Conservation (phyloP, 64 coral and sea anemone genomes). For the Montipora capricornis region DNA sequence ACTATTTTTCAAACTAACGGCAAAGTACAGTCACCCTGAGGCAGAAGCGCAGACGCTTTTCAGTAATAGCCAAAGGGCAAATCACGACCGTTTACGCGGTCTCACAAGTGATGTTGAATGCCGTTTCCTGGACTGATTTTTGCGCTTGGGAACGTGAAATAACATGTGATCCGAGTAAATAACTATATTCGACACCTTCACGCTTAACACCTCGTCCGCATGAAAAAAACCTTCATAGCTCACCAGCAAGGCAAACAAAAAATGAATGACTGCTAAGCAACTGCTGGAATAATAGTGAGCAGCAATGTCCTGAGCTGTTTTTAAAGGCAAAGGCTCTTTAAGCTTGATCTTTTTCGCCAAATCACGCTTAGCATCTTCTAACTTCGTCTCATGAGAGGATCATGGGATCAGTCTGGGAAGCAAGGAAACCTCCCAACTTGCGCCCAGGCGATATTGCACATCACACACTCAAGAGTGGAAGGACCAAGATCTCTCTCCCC, state of each 20-base stretch:
- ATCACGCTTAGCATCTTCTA: not conserved
- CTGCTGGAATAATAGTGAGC: not conserved
- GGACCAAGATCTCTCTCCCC: not conserved
- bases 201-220: conserved; percentile 16
- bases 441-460: not conserved
- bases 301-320: not conserved
- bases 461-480: not conserved
- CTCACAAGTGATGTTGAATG: not conserved
- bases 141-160: not conserved
- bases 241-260: conserved; percentile 24
- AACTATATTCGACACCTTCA: not conserved
- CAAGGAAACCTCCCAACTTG: not conserved
- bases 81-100: not conserved
- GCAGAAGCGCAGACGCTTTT: not conserved
- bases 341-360: not conserved
- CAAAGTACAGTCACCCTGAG: not conserved
- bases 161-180: not conserved
- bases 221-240: conserved; percentile 30
- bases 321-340: conserved; percentile 10
- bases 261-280: conserved; percentile 14
- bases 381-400: not conserved
- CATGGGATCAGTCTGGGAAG: not conserved
- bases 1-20: not conserved
- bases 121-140: not conserved
- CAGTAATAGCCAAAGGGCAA: not conserved